Conservation (phyloP, 2,888 invertebrate species). For the Temnothorax unifasciatus region DNA sequence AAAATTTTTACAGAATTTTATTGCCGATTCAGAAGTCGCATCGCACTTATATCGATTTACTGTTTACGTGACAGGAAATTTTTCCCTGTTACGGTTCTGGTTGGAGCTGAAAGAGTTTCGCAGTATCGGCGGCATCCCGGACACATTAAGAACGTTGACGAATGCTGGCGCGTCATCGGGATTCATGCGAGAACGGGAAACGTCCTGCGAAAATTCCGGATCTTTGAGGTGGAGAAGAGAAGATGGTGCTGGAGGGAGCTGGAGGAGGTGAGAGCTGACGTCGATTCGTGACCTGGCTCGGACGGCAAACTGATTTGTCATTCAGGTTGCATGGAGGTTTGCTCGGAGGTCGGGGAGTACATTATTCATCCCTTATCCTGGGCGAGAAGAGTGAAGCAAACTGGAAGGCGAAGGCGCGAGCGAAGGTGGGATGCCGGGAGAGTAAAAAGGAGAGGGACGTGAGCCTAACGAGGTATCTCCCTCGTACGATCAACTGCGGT, state of each 20-base stretch:
- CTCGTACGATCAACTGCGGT: constrained; percentile 54
- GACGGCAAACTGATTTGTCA: constrained; percentile 83
- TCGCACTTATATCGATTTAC: constrained; percentile 20
- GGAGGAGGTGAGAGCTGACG: constrained; percentile 65
- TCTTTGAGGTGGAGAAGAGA: constrained; percentile 35
- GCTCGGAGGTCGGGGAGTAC: constrained; percentile 80
- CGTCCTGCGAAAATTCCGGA: constrained; percentile 64
- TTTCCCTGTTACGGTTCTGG: neutral
- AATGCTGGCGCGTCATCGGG: neutral
- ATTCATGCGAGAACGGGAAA: constrained; percentile 29
- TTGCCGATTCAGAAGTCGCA: neutral
- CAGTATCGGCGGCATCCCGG: neutral
- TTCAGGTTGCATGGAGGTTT: constrained; percentile 82
- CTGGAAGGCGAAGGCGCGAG: constrained; percentile 66
- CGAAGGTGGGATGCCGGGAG: constrained; percentile 19
- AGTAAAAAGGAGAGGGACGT: constrained; percentile 64
- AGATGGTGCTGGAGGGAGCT: constrained; percentile 34
- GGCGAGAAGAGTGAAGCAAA: constrained; percentile 75
- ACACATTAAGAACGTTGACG: constrained; percentile 33
- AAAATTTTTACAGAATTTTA: constrained; percentile 21
- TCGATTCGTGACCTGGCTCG: constrained; percentile 80
- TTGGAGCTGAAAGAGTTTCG: neutral
- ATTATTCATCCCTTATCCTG: constrained; percentile 85
- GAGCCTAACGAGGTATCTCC: constrained; percentile 68
- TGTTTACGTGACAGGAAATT: constrained; percentile 14